Evolutionary conservation across 2,888 invertebrate species (phyloP).

Genomic region (Thumatha senex): DNA sequence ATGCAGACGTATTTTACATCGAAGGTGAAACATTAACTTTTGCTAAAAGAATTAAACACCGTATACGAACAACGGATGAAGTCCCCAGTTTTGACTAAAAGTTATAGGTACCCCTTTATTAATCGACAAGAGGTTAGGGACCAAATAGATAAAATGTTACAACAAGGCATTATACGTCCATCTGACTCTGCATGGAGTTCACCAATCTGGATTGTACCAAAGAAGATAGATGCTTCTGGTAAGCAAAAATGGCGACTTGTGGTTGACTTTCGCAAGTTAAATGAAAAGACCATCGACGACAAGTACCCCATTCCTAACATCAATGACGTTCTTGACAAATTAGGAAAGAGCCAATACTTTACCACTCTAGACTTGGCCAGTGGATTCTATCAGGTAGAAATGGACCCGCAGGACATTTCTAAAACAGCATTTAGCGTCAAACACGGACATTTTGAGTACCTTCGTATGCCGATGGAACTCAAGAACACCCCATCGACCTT

Average conservation of each 20-base stretch:
- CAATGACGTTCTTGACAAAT: background rate
- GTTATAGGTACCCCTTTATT: background rate
- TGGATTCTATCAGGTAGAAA: constrained; percentile 13
- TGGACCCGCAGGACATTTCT: constrained; percentile 1
- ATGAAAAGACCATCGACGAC: constrained; percentile 9
- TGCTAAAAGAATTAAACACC: background rate
- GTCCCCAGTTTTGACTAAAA: background rate
- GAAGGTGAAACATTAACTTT: background rate
- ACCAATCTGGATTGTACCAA: too few species aligned
- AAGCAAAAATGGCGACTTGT: constrained; percentile 3
- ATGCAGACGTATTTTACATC: constrained; percentile 1
- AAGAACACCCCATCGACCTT: constrained; percentile 34
- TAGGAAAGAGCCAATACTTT: constrained; percentile 3
- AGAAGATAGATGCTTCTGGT: constrained; percentile 6
- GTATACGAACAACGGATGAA: constrained; percentile 9
- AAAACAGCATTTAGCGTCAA: constrained; percentile 32
- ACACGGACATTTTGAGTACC: constrained; percentile 38
- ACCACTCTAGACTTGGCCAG: constrained; percentile 8
- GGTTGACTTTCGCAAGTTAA: constrained; percentile 1
- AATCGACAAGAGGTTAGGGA: background rate
- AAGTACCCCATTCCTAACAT: constrained; percentile 9
- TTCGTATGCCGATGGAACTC: constrained; percentile 37
- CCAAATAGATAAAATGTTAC: background rate
- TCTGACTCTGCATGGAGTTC: background rate
- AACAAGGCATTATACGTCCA: too few species aligned